A percentile compares a stretch with the other conserved stretches of the same genome.
Evolutionary conservation across 2,113 vertebrate genomes (phyloP).

Genomic region (Psilopogon haemacephalus): DNA sequence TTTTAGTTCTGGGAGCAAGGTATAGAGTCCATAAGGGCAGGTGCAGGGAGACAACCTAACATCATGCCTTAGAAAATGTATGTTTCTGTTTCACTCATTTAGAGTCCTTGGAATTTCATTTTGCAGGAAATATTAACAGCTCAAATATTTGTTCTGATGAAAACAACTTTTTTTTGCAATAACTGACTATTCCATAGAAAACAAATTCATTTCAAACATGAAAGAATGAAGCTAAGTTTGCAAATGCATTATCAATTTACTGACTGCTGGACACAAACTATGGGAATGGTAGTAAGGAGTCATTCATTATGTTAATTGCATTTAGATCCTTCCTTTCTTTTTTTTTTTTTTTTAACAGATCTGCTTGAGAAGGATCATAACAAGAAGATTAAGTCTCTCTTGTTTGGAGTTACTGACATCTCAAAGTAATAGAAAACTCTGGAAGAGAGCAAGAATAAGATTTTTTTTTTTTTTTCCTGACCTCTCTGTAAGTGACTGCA

Average conservation of each 20-base stretch:
- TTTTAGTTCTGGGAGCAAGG: neutral
- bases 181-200: neutral
- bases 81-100: neutral
- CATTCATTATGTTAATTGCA: neutral
- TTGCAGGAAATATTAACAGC: neutral
- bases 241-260: neutral
- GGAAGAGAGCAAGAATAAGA: neutral
- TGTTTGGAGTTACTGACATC: neutral
- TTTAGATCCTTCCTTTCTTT: too few relatives aligned
- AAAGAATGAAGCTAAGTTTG: neutral
- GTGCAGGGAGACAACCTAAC: neutral
- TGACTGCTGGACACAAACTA: neutral
- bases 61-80: neutral
- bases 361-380: neutral
- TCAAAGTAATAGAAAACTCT: neutral
- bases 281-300: neutral
- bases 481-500: neutral
- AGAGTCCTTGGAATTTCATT: neutral
- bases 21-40: neutral
- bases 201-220: neutral
- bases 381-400: neutral
- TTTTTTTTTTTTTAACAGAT: neutral
- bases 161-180: neutral
- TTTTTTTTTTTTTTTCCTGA: neutral
- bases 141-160: neutral